Evolutionary conservation across 2,113 vertebrate species (phyloP).

Genomic region (Galbula dea): DNA sequence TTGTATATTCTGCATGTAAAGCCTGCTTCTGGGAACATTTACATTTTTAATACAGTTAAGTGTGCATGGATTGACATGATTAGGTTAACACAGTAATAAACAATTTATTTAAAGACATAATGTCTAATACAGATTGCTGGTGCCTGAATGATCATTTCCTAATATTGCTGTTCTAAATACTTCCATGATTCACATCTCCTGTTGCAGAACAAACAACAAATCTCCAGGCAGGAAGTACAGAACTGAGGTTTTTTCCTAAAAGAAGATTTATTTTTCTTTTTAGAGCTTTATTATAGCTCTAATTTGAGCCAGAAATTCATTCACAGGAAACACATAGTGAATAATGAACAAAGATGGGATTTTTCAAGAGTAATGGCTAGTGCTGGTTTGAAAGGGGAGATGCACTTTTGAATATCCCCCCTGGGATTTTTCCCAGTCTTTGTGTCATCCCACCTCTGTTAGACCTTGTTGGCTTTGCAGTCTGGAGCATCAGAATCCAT

Average conservation of each 20-base stretch:
- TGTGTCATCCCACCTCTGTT: neutral
- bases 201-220: neutral
- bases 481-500: neutral
- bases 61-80: neutral
- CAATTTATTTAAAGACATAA: constrained; percentile 7
- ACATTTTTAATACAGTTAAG: constrained; percentile 32
- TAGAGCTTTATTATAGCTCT: neutral
- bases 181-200: neutral
- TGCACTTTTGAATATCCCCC: neutral
- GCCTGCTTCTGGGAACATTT: neutral
- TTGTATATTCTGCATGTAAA: neutral
- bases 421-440: neutral
- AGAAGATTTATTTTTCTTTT: neutral
- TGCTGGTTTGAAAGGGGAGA: neutral
- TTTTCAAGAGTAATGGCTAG: neutral
- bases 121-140: neutral
- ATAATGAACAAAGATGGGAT: neutral
- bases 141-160: neutral
- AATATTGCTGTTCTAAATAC: neutral
- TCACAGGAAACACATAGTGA: neutral
- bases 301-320: neutral
- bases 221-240: neutral
- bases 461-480: neutral
- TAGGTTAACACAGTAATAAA: neutral
- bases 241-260: neutral